Conservation (phyloP, 2,888 invertebrate species). For the Heliconius erato region DNA sequence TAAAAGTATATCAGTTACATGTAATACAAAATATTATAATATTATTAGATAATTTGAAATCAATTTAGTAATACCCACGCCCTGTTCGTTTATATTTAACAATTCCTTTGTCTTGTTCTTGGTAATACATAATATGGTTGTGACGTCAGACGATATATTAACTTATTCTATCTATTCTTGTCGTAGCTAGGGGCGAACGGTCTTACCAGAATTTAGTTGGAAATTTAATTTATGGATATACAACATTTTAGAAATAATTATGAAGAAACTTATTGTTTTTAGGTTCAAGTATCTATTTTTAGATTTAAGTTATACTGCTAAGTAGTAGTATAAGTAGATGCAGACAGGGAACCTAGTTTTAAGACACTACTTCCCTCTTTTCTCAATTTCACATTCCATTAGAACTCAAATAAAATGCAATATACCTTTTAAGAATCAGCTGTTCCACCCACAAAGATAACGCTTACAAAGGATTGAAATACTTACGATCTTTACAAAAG, state of each 20-base stretch:
- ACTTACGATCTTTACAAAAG: conserved; percentile 27
- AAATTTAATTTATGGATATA: not conserved
- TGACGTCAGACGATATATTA: conserved; percentile 7
- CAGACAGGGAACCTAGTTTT: not conserved
- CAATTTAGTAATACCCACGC: conserved; percentile 7
- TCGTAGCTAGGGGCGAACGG: not conserved
- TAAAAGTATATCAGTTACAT: too few relatives aligned
- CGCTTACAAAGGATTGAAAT: conserved; percentile 26
- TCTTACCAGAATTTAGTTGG: not conserved
- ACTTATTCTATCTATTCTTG: conserved; percentile 10
- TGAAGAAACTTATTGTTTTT: too few relatives aligned
- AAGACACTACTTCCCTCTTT: not conserved
- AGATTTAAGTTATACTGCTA: too few relatives aligned
- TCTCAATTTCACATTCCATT: not conserved
- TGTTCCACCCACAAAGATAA: conserved; percentile 27
- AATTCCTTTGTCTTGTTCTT: conserved; percentile 12
- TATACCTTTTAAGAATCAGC: conserved; percentile 26
- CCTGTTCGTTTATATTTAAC: not conserved
- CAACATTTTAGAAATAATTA: too few relatives aligned
- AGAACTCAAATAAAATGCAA: conserved; percentile 3
- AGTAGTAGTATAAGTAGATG: too few relatives aligned
- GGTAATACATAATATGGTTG: not conserved
- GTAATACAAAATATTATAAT: not conserved
- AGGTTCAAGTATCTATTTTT: too few relatives aligned
- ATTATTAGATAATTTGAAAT: not conserved